These are phyloP conservation scores for Venusia cambrica DNA, from an alignment of 2,888 invertebrate genomes.

Conservation along the genomic window DNA sequence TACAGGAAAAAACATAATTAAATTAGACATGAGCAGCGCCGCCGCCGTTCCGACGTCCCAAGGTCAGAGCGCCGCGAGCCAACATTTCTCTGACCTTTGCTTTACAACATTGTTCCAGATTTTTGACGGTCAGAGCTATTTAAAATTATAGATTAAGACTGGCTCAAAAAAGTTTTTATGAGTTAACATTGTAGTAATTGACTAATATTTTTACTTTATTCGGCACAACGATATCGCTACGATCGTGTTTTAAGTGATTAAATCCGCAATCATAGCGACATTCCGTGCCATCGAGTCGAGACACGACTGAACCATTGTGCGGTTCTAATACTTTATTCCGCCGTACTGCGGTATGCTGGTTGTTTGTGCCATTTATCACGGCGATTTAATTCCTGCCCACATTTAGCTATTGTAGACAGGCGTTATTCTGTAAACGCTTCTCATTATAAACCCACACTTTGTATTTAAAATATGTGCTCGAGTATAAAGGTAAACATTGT, in stretches of 20 bases:
- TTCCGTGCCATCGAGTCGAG: constrained; percentile 3
- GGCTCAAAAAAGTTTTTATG: too few relatives aligned
- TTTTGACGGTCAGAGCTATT: constrained; percentile 70
- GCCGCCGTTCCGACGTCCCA: constrained; percentile 35
- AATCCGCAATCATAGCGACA: not conserved
- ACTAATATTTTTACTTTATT: constrained; percentile 17
- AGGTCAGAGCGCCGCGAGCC: constrained; percentile 56
- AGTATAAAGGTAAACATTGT: constrained; percentile 79
- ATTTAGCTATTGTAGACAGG: constrained; percentile 68
- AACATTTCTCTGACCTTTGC: constrained; percentile 70
- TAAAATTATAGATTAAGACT: too few relatives aligned
- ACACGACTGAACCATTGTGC: not conserved
- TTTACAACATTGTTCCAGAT: constrained; percentile 63
- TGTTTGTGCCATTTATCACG: constrained; percentile 57
- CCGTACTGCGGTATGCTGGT: constrained; percentile 33
- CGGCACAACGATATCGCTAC: constrained; percentile 18
- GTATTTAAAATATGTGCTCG: constrained; percentile 77
- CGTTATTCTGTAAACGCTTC: constrained; percentile 78
- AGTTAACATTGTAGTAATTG: too few relatives aligned
- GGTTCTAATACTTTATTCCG: constrained; percentile 37
- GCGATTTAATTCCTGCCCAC: constrained; percentile 67
- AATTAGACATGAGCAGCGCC: constrained; percentile 48
- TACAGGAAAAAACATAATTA: constrained; percentile 43
- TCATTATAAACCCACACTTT: constrained; percentile 76
- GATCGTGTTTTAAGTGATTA: constrained; percentile 3